Evolutionary conservation across 2,797 vertebrate genomes (phyloP).

Genomic region (Lindbergichthys nudifrons): DNA sequence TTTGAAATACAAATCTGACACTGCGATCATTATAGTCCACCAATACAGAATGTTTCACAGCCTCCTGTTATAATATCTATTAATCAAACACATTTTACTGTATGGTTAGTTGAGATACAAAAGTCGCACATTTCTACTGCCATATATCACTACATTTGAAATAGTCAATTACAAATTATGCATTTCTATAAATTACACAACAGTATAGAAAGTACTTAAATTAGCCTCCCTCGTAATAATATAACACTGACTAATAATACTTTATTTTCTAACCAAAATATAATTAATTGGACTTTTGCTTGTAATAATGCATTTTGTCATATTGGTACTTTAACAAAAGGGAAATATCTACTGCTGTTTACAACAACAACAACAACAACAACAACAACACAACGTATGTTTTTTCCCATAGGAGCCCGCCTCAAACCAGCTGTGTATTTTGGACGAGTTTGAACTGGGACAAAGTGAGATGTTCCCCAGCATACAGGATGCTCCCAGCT

Average conservation of each 20-base stretch:
- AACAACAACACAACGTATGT: not conserved
- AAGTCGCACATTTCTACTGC: too few species aligned
- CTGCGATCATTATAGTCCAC: not conserved
- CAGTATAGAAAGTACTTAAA: not conserved
- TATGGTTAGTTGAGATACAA: too few species aligned
- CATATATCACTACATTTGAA: too few species aligned
- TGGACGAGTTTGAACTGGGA: constrained; percentile 57
- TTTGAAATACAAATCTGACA: constrained; percentile 56
- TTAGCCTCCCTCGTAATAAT: not conserved
- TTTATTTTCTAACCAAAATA: too few species aligned
- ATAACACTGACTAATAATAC: too few species aligned
- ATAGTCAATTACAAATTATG: too few species aligned
- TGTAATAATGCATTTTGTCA: too few species aligned
- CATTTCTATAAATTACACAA: not conserved
- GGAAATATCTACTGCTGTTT: not conserved
- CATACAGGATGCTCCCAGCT: constrained; percentile 43
- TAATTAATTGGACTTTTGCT: too few species aligned
- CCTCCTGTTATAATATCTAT: not conserved
- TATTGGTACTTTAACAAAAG: not conserved
- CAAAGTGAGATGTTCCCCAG: constrained; percentile 40
- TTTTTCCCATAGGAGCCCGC: constrained; percentile 31
- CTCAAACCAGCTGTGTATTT: constrained; percentile 33
- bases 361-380: too few species aligned
- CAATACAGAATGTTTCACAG: not conserved
- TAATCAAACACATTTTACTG: too few species aligned